Conservation (phyloP, 2,888 invertebrate species). For the Octodonta nipae region DNA sequence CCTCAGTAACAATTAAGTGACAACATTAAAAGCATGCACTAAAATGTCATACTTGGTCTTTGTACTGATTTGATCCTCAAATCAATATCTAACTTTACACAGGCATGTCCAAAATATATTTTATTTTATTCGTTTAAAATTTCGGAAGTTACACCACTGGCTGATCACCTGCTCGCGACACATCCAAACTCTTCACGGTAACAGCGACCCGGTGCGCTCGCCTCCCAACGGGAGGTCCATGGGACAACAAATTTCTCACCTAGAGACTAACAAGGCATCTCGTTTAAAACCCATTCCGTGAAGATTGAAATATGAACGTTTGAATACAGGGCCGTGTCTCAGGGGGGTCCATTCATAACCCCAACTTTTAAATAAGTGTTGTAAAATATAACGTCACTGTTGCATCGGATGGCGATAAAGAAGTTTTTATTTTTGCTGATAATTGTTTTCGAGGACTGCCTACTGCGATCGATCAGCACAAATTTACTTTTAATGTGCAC, state of each 20-base stretch:
- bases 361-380: conserved; percentile 13
- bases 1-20: no score
- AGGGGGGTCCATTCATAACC: conserved; percentile 32
- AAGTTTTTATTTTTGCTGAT: conserved; percentile 4
- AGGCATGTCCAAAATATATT: no score
- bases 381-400: conserved; percentile 15
- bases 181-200: conserved; percentile 17
- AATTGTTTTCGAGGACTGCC: not conserved
- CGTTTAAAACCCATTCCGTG: conserved; percentile 33
- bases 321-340: conserved; percentile 27
- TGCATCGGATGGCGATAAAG: conserved; percentile 17
- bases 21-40: no score
- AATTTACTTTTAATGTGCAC: no score
- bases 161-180: conserved; percentile 17
- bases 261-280: conserved; percentile 35
- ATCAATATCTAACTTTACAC: no score
- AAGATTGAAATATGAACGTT: conserved; percentile 35
- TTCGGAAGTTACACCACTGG: no score
- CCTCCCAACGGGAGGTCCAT: conserved; percentile 29
- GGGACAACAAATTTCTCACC: conserved; percentile 39
- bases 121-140: no score
- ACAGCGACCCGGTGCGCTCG: conserved; percentile 26
- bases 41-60: no score
- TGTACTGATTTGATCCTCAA: no score
- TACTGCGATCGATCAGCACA: conserved; percentile 7